Evolutionary conservation across 2,888 invertebrate genomes (phyloP).

Genomic region (Ichneumoninae sp.): DNA sequence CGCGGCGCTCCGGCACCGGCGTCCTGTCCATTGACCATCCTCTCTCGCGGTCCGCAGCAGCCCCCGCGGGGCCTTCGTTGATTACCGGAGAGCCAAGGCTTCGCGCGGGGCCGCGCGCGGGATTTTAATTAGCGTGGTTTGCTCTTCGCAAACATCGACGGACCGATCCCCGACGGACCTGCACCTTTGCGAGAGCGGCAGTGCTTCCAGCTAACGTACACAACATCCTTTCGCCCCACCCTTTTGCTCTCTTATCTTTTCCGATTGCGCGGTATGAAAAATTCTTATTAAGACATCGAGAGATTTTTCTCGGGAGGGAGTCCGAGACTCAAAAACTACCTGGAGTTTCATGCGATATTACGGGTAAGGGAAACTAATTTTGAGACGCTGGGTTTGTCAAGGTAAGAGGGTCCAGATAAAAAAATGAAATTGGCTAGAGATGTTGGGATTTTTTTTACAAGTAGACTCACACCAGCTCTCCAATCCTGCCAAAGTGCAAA

Average conservation of each 20-base stretch:
- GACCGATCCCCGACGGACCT: constrained; percentile 72
- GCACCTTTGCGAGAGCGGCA: constrained; percentile 56
- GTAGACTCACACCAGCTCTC: neutral
- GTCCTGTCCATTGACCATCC: constrained; percentile 80
- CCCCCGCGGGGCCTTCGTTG: constrained; percentile 76
- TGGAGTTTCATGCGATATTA: neutral
- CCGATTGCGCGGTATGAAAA: constrained; percentile 64
- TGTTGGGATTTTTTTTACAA: neutral
- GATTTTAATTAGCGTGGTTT: constrained; percentile 84
- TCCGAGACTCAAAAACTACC: neutral
- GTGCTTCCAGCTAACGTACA: constrained; percentile 41
- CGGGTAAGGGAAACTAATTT: too few relatives aligned
- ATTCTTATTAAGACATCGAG: constrained; percentile 42
- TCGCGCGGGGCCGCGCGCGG: constrained; percentile 76
- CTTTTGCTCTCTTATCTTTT: constrained; percentile 51
- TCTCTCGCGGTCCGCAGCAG: constrained; percentile 41
- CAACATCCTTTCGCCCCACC: constrained; percentile 36
- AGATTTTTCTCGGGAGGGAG: neutral
- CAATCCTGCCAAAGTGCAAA: neutral
- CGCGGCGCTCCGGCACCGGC: constrained; percentile 52
- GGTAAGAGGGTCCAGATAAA: neutral
- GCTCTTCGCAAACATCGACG: constrained; percentile 81
- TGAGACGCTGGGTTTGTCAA: neutral
- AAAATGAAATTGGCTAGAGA: neutral
- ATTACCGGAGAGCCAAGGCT: constrained; percentile 75